Evolutionary conservation across 2,113 vertebrate genomes (phyloP).

Genomic region (Zapornia atra): DNA sequence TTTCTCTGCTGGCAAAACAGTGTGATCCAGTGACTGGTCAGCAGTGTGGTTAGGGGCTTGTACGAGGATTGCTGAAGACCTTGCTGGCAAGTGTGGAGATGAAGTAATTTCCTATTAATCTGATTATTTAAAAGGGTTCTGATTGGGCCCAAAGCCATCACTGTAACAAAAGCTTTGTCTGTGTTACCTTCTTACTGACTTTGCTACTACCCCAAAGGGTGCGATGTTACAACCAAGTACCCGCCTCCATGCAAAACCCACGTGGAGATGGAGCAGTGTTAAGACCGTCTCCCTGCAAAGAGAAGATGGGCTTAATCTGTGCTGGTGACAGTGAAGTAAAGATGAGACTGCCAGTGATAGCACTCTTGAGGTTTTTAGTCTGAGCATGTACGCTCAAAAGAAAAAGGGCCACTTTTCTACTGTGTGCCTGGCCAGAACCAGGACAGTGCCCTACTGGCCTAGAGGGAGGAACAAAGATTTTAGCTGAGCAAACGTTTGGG

Average conservation of each 20-base stretch:
- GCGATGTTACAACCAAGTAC: background rate
- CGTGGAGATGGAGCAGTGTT: background rate
- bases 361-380: background rate
- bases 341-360: background rate
- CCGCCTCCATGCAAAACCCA: background rate
- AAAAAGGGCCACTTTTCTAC: background rate
- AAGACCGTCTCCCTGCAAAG: background rate
- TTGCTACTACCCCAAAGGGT: background rate
- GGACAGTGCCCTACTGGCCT: background rate
- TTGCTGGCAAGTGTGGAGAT: conserved; percentile 3
- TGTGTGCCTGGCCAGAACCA: background rate
- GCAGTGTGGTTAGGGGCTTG: background rate
- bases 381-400: background rate
- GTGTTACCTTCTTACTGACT: background rate
- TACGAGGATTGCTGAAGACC: background rate
- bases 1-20: conserved; percentile 42
- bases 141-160: background rate
- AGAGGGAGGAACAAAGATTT: background rate
- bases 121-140: conserved; percentile 41
- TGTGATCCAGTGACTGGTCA: conserved; percentile 29
- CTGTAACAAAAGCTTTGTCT: background rate
- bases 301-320: background rate
- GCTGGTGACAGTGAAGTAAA: background rate
- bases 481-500: background rate
- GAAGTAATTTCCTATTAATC: conserved; percentile 54